Percentiles rank a stretch among this genome's conserved stretches.
These are phyloP conservation scores for Pelobates fuscus DNA, from an alignment of 2,113 vertebrate genomes.

Conservation along the genomic window DNA sequence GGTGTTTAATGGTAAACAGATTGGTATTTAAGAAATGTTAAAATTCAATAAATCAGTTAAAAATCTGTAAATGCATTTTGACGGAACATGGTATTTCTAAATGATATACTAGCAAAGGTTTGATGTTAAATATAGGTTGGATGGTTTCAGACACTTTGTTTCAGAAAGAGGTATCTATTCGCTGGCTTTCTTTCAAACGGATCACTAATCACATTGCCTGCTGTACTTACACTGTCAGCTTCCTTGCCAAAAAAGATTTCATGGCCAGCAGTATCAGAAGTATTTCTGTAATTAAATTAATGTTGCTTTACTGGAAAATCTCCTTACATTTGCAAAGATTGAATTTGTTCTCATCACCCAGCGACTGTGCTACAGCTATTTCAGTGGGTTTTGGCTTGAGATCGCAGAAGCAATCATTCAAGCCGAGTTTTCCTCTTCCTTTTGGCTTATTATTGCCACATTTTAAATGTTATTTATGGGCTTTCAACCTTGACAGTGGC, in stretches of 20 bases:
- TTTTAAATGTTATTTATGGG: conserved; percentile 43
- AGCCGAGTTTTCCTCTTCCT: conserved; percentile 35
- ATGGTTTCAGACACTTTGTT: conserved; percentile 28
- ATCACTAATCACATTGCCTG: conserved; percentile 57
- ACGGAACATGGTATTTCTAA: conserved; percentile 59
- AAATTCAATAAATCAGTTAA: conserved; percentile 53
- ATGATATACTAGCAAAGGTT: conserved; percentile 55
- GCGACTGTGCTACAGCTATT: conserved; percentile 26
- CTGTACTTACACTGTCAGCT: conserved; percentile 54
- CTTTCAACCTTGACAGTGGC: conserved; percentile 19
- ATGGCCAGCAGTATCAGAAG: conserved; percentile 56
- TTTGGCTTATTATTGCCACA: conserved; percentile 38
- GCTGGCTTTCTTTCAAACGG: conserved; percentile 52
- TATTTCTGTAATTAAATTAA: conserved; percentile 62
- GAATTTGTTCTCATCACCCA: conserved; percentile 44
- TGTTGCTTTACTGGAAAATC: conserved; percentile 63
- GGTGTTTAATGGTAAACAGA: conserved; percentile 62
- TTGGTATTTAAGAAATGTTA: conserved; percentile 53
- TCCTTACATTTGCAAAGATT: conserved; percentile 56
- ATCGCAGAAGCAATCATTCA: conserved; percentile 42
- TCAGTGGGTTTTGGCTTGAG: conserved; percentile 1
- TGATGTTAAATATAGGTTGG: conserved; percentile 38
- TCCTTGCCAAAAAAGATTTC: conserved; percentile 61
- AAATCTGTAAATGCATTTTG: conserved; percentile 64
- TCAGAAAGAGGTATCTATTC: conserved; percentile 52